These are phyloP conservation scores for Globicephala melas DNA, from an alignment of 2,113 vertebrate genomes.

Conservation along the genomic window DNA sequence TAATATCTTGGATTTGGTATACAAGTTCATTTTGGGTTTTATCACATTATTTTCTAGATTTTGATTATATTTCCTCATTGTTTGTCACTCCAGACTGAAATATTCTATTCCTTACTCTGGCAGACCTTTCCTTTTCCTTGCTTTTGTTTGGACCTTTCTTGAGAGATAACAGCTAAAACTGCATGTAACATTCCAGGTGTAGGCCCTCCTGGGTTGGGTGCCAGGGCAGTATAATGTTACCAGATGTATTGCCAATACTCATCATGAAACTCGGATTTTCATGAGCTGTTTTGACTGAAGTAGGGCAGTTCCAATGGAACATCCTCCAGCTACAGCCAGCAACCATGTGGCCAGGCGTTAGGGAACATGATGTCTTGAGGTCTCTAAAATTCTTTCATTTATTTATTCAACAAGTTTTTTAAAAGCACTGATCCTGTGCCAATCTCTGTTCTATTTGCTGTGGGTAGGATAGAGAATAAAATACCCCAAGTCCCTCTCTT, in stretches of 20 bases:
- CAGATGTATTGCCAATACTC: not conserved
- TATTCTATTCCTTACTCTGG: not conserved
- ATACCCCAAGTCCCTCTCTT: not conserved
- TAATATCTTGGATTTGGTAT: not conserved
- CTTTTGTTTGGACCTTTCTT: not conserved
- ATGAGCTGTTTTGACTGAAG: not conserved
- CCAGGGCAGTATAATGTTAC: not conserved
- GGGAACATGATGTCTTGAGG: not conserved
- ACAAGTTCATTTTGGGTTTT: not conserved
- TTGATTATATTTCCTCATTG: not conserved
- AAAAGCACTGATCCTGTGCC: not conserved
- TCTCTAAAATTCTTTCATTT: not conserved
- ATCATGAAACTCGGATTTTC: not conserved
- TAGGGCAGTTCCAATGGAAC: not conserved
- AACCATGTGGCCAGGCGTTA: not conserved
- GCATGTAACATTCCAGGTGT: not conserved
- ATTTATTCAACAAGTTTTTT: not conserved
- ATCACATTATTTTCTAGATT: conserved; percentile 28
- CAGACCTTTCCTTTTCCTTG: not conserved
- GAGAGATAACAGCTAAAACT: not conserved
- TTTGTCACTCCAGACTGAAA: not conserved
- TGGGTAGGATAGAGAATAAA: not conserved
- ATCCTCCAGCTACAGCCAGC: not conserved
- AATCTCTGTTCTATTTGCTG: not conserved
- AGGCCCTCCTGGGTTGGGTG: not conserved